Evolutionary conservation across 2,888 invertebrate genomes (phyloP).

Genomic region (Chalcis sispes): DNA sequence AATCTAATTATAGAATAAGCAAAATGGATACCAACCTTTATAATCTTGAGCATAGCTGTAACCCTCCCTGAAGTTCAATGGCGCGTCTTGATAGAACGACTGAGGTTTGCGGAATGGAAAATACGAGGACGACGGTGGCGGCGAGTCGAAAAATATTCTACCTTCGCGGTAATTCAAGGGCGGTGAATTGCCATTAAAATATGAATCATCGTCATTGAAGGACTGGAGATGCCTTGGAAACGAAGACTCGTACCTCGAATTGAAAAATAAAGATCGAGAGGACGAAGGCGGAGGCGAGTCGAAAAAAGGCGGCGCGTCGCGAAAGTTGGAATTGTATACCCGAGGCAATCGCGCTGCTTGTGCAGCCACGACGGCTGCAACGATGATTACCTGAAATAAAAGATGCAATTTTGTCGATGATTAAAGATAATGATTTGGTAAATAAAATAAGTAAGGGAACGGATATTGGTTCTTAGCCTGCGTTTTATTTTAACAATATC

Average conservation of each 20-base stretch:
- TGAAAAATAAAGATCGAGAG: slow-evolving; percentile 58
- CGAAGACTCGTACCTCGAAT: slow-evolving; percentile 54
- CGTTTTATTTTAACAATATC: too few relatives aligned
- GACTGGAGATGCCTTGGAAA: slow-evolving; percentile 33
- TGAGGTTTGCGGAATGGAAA: slow-evolving; percentile 10
- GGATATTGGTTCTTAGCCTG: too few relatives aligned
- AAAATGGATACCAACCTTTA: too few relatives aligned
- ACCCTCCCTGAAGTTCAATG: neutral
- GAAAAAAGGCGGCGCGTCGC: slow-evolving; percentile 58
- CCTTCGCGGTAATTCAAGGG: slow-evolving; percentile 16
- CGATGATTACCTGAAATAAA: slow-evolving; percentile 62
- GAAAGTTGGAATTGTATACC: slow-evolving; percentile 59
- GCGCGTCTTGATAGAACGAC: slow-evolving; percentile 5
- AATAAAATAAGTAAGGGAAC: too few relatives aligned
- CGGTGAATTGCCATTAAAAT: slow-evolving; percentile 2
- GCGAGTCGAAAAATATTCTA: slow-evolving; percentile 24
- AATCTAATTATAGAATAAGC: too few relatives aligned
- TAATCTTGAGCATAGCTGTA: slow-evolving; percentile 16
- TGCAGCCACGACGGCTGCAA: slow-evolving; percentile 60
- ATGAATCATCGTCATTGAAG: slow-evolving; percentile 34
- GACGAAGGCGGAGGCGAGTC: slow-evolving; percentile 59
- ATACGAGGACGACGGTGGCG: slow-evolving; percentile 18
- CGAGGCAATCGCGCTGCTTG: slow-evolving; percentile 52
- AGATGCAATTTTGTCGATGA: neutral
- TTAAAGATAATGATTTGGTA: neutral